Conservation (phyloP, 2,797 vertebrate genomes). For the Schizothorax lantsangensis region DNA sequence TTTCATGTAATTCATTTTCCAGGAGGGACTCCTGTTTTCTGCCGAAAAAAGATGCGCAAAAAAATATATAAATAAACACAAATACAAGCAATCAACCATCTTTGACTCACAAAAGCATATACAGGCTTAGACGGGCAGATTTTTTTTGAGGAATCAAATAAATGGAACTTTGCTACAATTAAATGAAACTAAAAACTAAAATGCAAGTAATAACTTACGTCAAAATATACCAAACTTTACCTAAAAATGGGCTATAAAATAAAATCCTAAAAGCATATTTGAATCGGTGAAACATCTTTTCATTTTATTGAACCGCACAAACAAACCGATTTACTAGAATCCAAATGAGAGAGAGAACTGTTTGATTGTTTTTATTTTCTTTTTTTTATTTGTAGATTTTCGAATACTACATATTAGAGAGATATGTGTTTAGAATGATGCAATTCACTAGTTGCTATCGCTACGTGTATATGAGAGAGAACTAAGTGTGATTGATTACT, state of each 20-base stretch:
- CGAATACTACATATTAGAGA: not conserved
- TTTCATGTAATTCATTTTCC: constrained; percentile 64
- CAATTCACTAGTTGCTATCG: too few relatives aligned
- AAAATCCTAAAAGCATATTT: not conserved
- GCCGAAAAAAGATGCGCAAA: constrained; percentile 50
- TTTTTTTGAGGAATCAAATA: not conserved
- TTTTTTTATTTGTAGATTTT: too few relatives aligned
- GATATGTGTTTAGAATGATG: too few relatives aligned
- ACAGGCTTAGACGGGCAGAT: not conserved
- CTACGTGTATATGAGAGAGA: too few relatives aligned
- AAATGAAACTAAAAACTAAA: not conserved
- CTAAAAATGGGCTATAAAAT: not conserved
- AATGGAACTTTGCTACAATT: not conserved
- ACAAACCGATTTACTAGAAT: not conserved
- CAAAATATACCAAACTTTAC: not conserved
- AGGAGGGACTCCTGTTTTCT: constrained; percentile 56
- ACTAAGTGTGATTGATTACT: too few relatives aligned
- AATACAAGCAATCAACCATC: constrained; percentile 16
- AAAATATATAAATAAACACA: constrained; percentile 54
- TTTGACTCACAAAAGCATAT: constrained; percentile 12
- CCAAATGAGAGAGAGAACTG: not conserved
- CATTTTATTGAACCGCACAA: not conserved
- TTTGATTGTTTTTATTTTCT: too few relatives aligned
- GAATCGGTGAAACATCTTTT: not conserved
- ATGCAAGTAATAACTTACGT: not conserved